Conservation (phyloP, 1,140 invertebrate genomes). For the Popillia japonica region DNA sequence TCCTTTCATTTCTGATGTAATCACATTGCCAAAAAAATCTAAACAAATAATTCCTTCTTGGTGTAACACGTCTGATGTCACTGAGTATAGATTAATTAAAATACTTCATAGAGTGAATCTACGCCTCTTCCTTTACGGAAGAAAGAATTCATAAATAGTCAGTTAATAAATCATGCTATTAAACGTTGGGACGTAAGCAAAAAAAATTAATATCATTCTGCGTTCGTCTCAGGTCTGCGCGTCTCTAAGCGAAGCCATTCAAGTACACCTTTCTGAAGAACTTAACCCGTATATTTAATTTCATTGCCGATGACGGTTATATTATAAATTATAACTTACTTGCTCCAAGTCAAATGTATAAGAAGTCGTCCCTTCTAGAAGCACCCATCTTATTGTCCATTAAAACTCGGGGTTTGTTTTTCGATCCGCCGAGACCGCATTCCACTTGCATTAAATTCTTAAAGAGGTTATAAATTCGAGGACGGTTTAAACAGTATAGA, state of each 20-base stretch:
- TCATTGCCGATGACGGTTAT: slow-evolving; percentile 46
- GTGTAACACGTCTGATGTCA: too few species aligned
- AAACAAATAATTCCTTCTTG: too few species aligned
- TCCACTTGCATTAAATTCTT: slow-evolving; percentile 55
- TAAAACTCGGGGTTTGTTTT: slow-evolving; percentile 57
- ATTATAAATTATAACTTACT: slow-evolving; percentile 40
- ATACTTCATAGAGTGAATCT: not conserved
- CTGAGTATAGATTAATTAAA: not conserved
- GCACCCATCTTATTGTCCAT: slow-evolving; percentile 57
- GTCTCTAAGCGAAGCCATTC: slow-evolving; percentile 32
- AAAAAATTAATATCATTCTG: slow-evolving; percentile 31
- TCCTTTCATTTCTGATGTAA: too few species aligned
- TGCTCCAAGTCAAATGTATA: slow-evolving; percentile 39
- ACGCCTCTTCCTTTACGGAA: not conserved
- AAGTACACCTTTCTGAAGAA: slow-evolving; percentile 48
- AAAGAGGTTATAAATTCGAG: slow-evolving; percentile 53
- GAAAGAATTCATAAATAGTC: not conserved
- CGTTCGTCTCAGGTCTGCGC: slow-evolving; percentile 18
- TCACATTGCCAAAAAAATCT: too few species aligned
- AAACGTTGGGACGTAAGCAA: not conserved
- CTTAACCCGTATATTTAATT: slow-evolving; percentile 52
- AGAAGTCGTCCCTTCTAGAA: slow-evolving; percentile 54
- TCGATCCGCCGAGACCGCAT: slow-evolving; percentile 53
- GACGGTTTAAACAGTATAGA: slow-evolving; percentile 40
- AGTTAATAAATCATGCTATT: slow-evolving; percentile 24